Conservation (phyloP, 2,113 vertebrate species). For the Sisor rabdophorus region DNA sequence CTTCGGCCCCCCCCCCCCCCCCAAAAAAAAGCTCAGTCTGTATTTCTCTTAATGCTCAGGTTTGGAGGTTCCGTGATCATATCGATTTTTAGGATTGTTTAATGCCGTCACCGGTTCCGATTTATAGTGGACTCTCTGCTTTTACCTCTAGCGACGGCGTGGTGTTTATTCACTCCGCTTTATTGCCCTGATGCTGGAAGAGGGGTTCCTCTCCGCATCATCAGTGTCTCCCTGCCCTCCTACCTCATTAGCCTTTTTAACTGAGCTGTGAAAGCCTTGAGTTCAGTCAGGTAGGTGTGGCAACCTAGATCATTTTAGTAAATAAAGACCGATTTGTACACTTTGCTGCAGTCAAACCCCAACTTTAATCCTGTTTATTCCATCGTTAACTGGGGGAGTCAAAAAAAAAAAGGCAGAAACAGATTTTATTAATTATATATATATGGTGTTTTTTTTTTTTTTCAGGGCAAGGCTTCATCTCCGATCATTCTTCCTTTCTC, state of each 20-base stretch:
- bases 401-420: neutral
- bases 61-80: constrained; percentile 71
- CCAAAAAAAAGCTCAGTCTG: constrained; percentile 57
- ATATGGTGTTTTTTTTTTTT: too few relatives aligned
- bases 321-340: constrained; percentile 2
- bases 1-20: too few relatives aligned
- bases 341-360: neutral
- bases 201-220: neutral
- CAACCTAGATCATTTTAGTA: neutral
- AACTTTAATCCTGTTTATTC: neutral
- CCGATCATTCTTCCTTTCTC: neutral
- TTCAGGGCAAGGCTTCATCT: neutral
- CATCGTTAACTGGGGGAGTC: neutral
- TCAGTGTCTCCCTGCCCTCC: constrained; percentile 21
- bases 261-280: constrained; percentile 2
- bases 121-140: neutral
- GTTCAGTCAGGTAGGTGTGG: constrained; percentile 2
- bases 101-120: neutral
- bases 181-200: constrained; percentile 13
- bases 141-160: constrained; percentile 1
- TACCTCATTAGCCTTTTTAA: constrained; percentile 41
- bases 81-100: constrained; percentile 42
- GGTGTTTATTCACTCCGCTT: neutral
- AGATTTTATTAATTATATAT: neutral
- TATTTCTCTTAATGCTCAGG: constrained; percentile 93